Evolutionary conservation across 1,140 invertebrate genomes (phyloP).

Genomic region (Caenorhabditis remanei): DNA sequence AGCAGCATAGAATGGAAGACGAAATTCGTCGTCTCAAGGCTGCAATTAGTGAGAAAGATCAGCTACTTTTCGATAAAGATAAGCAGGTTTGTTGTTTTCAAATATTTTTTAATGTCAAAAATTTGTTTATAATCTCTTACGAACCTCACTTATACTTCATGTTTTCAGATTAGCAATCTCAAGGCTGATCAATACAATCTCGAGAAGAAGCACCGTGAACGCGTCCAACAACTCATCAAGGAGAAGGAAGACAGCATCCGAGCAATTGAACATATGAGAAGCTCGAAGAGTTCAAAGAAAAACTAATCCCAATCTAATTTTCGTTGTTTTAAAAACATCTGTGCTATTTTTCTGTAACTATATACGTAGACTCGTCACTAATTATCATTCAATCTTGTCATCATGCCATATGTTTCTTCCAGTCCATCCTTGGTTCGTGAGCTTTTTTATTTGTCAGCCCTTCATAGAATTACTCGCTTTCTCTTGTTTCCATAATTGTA

Average conservation of each 20-base stretch:
- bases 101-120: no score
- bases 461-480: no score
- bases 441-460: no score
- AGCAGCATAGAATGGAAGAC: constrained; percentile 45
- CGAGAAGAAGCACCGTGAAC: constrained; percentile 27
- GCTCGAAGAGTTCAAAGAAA: constrained; percentile 17
- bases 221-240: constrained; percentile 41
- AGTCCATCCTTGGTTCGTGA: no score
- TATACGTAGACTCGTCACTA: neutral
- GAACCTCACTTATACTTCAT: neutral
- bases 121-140: no score
- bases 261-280: constrained; percentile 41
- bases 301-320: neutral
- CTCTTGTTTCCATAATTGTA: neutral
- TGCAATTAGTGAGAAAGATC: neutral
- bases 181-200: constrained; percentile 35
- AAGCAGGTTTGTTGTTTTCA: neutral
- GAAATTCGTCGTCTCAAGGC: constrained; percentile 28
- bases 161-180: constrained; percentile 23
- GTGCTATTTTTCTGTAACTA: neutral
- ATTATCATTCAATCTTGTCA: neutral
- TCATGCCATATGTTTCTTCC: constrained; percentile 9
- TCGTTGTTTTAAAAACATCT: neutral
- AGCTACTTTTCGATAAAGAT: constrained; percentile 4
- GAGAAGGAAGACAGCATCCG: constrained; percentile 46